Conservation (phyloP, 2,113 vertebrate genomes). For the Sander vitreus region DNA sequence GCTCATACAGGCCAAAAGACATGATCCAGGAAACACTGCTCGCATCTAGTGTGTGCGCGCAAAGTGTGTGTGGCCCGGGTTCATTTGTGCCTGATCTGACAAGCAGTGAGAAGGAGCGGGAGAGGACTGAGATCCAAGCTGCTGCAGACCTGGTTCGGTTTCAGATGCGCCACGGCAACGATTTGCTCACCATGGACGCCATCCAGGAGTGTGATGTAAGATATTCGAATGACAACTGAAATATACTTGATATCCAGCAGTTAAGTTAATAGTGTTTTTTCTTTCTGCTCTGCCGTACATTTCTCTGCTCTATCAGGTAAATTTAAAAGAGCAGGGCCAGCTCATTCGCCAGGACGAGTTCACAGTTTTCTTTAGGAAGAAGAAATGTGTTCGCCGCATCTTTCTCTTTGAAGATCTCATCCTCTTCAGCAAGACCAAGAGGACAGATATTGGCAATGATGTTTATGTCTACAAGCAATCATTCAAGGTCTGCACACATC, state of each 20-base stretch:
- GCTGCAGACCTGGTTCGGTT: conserved; percentile 83
- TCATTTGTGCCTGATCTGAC: conserved; percentile 53
- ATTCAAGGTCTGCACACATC: conserved; percentile 81
- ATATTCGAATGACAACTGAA: background rate
- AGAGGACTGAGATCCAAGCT: conserved; percentile 78
- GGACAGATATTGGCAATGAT: conserved; percentile 83
- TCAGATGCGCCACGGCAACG: conserved; percentile 86
- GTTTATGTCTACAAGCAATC: conserved; percentile 87
- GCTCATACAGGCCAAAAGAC: conserved; percentile 55
- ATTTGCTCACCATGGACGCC: conserved; percentile 87
- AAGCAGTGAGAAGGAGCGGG: conserved; percentile 58
- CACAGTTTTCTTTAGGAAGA: conserved; percentile 83
- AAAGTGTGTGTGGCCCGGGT: conserved; percentile 29
- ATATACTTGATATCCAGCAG: background rate
- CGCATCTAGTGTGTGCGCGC: conserved; percentile 10
- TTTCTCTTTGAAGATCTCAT: conserved; percentile 87
- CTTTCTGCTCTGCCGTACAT: background rate
- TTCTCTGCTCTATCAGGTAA: conserved; percentile 73
- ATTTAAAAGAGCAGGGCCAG: conserved; percentile 86
- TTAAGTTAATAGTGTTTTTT: background rate
- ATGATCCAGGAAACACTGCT: conserved; percentile 37
- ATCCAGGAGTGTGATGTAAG: conserved; percentile 87
- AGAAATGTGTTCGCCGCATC: conserved; percentile 83
- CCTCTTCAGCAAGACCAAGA: conserved; percentile 87
- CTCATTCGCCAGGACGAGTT: conserved; percentile 87